These are phyloP conservation scores for Pseudocheirus occidentalis DNA, from an alignment of 2,797 vertebrate genomes.

Conservation along the genomic window DNA sequence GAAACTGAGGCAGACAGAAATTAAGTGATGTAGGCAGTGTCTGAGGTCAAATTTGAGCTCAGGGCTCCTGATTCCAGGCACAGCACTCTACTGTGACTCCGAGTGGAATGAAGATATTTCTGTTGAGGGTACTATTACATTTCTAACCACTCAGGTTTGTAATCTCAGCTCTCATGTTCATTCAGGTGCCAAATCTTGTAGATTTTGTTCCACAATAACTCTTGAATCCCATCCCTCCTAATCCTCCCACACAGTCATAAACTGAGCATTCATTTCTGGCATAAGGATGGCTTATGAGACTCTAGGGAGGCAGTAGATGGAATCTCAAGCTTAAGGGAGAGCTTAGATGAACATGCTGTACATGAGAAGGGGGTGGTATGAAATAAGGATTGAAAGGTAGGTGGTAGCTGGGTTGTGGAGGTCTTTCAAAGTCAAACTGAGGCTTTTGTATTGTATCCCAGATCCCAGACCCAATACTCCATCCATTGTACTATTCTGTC, in stretches of 20 bases:
- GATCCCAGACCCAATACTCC: not conserved
- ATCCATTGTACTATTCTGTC: not conserved
- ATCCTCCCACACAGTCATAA: not conserved
- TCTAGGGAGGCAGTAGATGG: not conserved
- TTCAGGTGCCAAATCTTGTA: not conserved
- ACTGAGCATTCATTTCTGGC: not conserved
- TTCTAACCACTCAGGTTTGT: not conserved
- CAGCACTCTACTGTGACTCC: not conserved
- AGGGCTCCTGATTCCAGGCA: not conserved
- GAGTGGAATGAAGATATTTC: not conserved
- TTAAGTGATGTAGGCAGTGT: not conserved
- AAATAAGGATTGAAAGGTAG: not conserved
- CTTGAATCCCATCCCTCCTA: not conserved
- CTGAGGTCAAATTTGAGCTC: not conserved
- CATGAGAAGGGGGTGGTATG: not conserved
- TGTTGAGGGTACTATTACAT: not conserved
- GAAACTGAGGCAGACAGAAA: not conserved
- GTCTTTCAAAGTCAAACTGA: not conserved
- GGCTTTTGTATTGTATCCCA: not conserved
- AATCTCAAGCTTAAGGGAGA: not conserved
- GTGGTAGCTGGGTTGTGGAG: not conserved
- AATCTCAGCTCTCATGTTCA: not conserved
- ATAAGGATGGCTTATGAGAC: not conserved
- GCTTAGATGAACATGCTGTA: not conserved
- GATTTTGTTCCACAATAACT: not conserved